phyloP scores from a whole-genome alignment of 2,797 vertebrate species.

The Coranthus polyacanthus region DNA sequence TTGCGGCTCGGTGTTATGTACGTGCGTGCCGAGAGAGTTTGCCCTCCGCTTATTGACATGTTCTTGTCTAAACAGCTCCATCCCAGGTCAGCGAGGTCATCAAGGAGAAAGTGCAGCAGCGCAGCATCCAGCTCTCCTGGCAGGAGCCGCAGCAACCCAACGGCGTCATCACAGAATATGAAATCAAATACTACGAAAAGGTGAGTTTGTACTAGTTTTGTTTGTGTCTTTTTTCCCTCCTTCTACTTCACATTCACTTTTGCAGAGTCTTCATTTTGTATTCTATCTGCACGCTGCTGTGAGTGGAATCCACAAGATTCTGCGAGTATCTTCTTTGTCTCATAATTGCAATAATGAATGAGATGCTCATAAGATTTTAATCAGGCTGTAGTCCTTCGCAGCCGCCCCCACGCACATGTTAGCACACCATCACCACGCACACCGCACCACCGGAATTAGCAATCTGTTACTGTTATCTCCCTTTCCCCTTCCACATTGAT shows the following conservation, averaged over 20 bases:
- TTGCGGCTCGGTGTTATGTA: conserved; percentile 68
- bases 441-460: conserved; percentile 57
- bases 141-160: conserved; percentile 98
- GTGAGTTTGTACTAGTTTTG: conserved; percentile 81
- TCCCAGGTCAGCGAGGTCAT: conserved; percentile 98
- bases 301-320: conserved; percentile 64
- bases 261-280: conserved; percentile 45
- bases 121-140: conserved; percentile 97
- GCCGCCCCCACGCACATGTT: conserved; percentile 41
- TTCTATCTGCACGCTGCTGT: conserved; percentile 52
- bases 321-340: conserved; percentile 70
- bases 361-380: conserved; percentile 82
- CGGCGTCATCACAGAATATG: conserved; percentile 98
- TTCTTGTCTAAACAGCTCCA: conserved; percentile 92
- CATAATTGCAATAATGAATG: conserved; percentile 82
- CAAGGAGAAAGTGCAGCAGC: conserved; percentile 95
- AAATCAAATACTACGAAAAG: conserved; percentile 99
- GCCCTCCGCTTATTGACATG: conserved; percentile 36
- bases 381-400: conserved; percentile 71
- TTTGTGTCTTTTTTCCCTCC: conserved; percentile 5
- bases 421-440: conserved; percentile 27
- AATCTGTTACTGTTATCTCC: conserved; percentile 61
- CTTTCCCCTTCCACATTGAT: conserved; percentile 49
- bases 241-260: conserved; percentile 28
- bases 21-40: conserved; percentile 20